Conservation (phyloP, 2,113 vertebrate genomes). For the Muscicapa adusta region DNA sequence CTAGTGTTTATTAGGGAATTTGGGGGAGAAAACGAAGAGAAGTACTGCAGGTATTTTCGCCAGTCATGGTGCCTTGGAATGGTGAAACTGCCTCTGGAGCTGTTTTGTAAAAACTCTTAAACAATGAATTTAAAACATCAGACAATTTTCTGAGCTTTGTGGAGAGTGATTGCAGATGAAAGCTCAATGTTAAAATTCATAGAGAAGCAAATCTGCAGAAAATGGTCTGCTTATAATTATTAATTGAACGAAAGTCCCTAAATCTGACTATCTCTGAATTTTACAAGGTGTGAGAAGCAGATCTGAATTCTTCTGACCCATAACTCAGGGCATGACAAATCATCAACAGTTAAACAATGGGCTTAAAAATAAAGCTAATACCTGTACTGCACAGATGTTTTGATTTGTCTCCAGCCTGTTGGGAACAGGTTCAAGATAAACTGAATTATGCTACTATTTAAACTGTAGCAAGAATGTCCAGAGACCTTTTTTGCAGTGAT, state of each 20-base stretch:
- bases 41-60: neutral
- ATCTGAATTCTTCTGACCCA: neutral
- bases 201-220: neutral
- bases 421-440: neutral
- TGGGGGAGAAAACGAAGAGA: neutral
- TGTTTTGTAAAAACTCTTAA: neutral
- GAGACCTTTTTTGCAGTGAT: neutral
- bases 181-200: neutral
- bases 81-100: neutral
- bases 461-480: neutral
- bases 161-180: neutral
- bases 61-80: neutral
- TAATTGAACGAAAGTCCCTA: neutral
- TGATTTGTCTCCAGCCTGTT: neutral
- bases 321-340: neutral
- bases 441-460: neutral
- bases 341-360: neutral
- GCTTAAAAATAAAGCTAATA: neutral
- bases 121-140: neutral
- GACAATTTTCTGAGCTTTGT: neutral
- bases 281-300: neutral
- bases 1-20: constrained; percentile 4
- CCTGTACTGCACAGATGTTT: neutral
- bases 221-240: neutral
- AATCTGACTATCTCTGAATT: neutral